Base-by-base conservation (phyloP, 2,888 invertebrate species). In the Halictus ligatus region DNA sequence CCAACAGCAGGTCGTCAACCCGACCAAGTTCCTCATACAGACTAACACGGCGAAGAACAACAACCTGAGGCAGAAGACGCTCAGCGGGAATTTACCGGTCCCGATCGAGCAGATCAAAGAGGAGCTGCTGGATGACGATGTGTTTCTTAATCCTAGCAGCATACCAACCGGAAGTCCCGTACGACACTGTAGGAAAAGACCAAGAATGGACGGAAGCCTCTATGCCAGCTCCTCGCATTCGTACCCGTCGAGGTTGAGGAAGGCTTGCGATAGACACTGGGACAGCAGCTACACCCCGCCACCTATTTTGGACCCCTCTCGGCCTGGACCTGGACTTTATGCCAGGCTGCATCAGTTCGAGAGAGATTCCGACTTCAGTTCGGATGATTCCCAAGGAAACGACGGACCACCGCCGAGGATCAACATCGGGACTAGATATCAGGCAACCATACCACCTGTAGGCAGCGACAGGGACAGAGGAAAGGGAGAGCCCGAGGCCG, bases 291-390 rank as follows among this genome's bases (percentile, higher is more conserved):
- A 98, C 95, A 99, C 99, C 0, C 99, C 99, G 21, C 98, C 98
- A 48, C 99, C 99, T 0, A 98, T 99, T 93, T 96, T 99, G 80
- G 98, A 98, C 94, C 99, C 99, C 0, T 97, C 98, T 84, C 96
- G 99, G 88, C 97, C 97, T 89, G 99, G 99, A 0, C 96, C 98
- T 0, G 99, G 99, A 0, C 96, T 99, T 5, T 98, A 97, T 93
- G 95, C 95, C 0, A 92, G 95, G 88, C 92, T 96, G 87, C 93
- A 94, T 92, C 92, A 95, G 89, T 93, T 94, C 80, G 95, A 95
- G 71, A 93, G 95, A 77, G 94, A 95, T 75, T 91, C 92, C 71
- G 95, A 95, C 78, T 94, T 95, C 75, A 94, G 93, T 43, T 94
- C 94, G 6, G 94, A 95, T 58, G 95, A 95, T 80, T 95, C 95